Base-by-base conservation (phyloP, 2,888 invertebrate species). In the Euzophera pinguis region DNA sequence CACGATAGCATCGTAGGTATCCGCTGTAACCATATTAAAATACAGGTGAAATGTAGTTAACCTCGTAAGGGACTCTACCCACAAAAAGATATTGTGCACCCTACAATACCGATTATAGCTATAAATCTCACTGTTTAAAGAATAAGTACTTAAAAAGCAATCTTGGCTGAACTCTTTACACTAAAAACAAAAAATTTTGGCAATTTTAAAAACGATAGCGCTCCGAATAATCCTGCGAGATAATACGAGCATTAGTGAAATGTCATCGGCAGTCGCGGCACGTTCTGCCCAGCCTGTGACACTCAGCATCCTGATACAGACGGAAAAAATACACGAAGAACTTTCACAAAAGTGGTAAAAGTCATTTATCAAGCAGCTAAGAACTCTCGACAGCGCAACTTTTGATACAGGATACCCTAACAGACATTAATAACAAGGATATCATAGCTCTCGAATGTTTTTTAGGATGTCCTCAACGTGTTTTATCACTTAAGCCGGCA, bases 281-380 rank as follows among this genome's bases (percentile, higher is more conserved):
- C 85, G 84, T 82, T 53, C 65, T 56, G 55, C 61, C 63, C 76
- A 78, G 73, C 65, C 75, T 73, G 75, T 67, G 78, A 78, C 77
- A 75, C 63, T 67, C 68, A 71, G 69, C 69, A 65, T 67, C 60
- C 67, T 67, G 71, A 76, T 75, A 75, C 69, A 73, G 63, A 72
- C 61, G 63, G 37, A 72, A 81, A 79, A 79, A 79, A 82, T 67
- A 78, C 70, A 75, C 73, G 77, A 69, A 61, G 71, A 85, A 84
- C 74, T 83, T 82, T 78, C 78, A 74, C 80, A 76, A 82, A 84
- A 87, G 81, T 82, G 78, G 76, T 75, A 70, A 70, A 84, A 86
- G 89, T 87, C 89, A 89, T 89, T 89, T 89, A 90, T 90, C 90
- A 90, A 86, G 77, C 79, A 81, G 78, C 76, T 84, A 84, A 89